These are phyloP conservation scores for Neodiprion pinetum DNA, from an alignment of 1,140 invertebrate species.

Conservation along the genomic window DNA sequence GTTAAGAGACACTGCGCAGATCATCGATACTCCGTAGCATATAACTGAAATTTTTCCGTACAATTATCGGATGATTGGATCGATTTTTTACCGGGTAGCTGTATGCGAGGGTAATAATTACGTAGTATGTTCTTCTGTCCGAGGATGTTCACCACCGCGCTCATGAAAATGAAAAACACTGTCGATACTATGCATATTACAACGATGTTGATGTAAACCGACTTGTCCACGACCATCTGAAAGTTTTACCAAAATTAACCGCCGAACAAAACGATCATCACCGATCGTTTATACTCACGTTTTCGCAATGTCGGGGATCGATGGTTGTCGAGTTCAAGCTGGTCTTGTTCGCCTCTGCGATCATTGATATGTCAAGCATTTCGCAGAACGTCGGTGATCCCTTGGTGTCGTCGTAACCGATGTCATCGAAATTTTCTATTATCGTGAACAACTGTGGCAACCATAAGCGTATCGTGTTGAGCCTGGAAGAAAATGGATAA, in stretches of 20 bases:
- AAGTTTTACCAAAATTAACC: constrained; percentile 11
- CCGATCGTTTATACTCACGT: not conserved
- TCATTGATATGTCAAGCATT: constrained; percentile 42
- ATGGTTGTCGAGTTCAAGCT: not conserved
- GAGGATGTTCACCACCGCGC: constrained; percentile 39
- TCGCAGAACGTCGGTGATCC: constrained; percentile 42
- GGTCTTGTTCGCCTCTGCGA: not conserved
- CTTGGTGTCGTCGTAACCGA: constrained; percentile 18
- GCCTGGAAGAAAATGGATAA: constrained; percentile 59
- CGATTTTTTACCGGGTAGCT: constrained; percentile 11
- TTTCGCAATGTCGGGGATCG: not conserved
- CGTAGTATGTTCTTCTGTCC: constrained; percentile 44
- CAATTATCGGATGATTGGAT: no score
- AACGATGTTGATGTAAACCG: constrained; percentile 41
- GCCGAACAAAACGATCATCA: not conserved
- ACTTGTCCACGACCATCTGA: constrained; percentile 33
- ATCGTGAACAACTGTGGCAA: constrained; percentile 70
- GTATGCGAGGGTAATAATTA: constrained; percentile 34
- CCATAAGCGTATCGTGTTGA: constrained; percentile 62
- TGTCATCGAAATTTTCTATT: constrained; percentile 43
- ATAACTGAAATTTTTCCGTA: constrained; percentile 18
- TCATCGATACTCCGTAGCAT: constrained; percentile 26
- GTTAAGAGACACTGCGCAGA: constrained; percentile 36
- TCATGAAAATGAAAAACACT: constrained; percentile 35
- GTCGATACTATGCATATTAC: constrained; percentile 35